Evolutionary conservation across 2,797 vertebrate genomes (phyloP), one percentile per base, ranked within the genome.

Genomic region (Syngnathus rostellatus): DNA sequence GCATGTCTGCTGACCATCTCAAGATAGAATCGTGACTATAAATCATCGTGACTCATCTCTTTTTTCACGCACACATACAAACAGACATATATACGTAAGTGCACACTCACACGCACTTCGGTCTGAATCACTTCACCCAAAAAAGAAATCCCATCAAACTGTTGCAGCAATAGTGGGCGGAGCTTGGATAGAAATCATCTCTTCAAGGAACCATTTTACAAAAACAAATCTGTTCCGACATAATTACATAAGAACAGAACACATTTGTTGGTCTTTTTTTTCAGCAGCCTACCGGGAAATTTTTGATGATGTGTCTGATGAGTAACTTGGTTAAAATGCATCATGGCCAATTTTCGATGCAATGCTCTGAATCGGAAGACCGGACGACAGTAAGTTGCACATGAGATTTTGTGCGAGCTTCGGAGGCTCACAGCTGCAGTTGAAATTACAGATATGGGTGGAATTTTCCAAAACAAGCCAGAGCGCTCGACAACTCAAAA

Each of bases 381-480:
- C 37, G 40, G 40, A 41, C 65, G 60, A 63, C 65, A 67, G 41
- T 38, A 61, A n/a, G 58, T 38, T 5, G 7, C 6, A n/a, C 66
- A 38, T 55, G 54, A 63, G 51, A 69, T 51, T 68, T 65, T 23
- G 59, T 23, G 64, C 58, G 63, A 63, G 59, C 68, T 70, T 66
- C 68, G 39, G 63, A 75, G 65, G 48, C 69, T 69, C 69, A 73
- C 69, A 68, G 74, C 81, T 84, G 70, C 76, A 75, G 76, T 65
- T 78, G 72, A 83, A 82, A 86, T 86, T 80, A 85, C 74, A 84
- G 72, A 81, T 77, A 67, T 78, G 83, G 69, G 68, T 23, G 23
- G 81, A 80, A 83, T 86, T 84, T 83, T 87, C 82, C 81, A 88
- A 82, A 81, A 86, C 84, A 83, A 82, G 82, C 78, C 76, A 58